Base-by-base conservation (phyloP, 1,140 invertebrate species). In the Cyphomyrmex costatus region DNA sequence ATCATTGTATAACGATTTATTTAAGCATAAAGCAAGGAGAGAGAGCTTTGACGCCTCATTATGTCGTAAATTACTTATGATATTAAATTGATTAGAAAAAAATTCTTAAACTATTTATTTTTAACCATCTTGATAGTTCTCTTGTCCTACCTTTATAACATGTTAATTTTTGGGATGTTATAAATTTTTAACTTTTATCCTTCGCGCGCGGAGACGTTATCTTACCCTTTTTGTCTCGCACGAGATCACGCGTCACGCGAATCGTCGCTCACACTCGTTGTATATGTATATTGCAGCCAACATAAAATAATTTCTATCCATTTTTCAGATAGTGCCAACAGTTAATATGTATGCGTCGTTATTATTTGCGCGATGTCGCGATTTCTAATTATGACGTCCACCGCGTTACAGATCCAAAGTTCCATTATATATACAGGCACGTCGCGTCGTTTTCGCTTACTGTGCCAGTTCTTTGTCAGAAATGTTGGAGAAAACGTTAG, bases 371-470 rank as follows among this genome's bases (percentile, higher is more conserved):
- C 79, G 71, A 61, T 58, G 53, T 24, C 27, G 61, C 58, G 12
- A 80, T 86, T 83, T 85, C 88, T 90, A 89, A 90, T 89, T 90
- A 85, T 86, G 73, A 60, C 78, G 10, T 56, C 36, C 85, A 71
- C 36, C 85, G 51, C 42, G 60, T 51, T 85, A 73, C 30, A 30
- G 53, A 66, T 85, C 10, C 70, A 65, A 61, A 71, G 68, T 76
- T 88, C 88, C 36, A 42, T 42, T 42, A 42, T 42, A 42, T 42
- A 80, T 88, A 53, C 36, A 27, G 14, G 7, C 42, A 19, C 27
- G 14, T 61, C 42, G 30, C 27, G 14, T 61, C 42, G 30, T 36
- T 61, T 56, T 42, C 27, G 46, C 36, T 14, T 36, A 12, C 16
- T 16, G 21, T 12, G 61, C 66, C 53, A 73, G 6, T 30, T 82